A percentile compares a stretch with the other conserved stretches of the same genome.
Conservation (phyloP, 2,797 vertebrate genomes). For the Rhinichthys osculus region DNA sequence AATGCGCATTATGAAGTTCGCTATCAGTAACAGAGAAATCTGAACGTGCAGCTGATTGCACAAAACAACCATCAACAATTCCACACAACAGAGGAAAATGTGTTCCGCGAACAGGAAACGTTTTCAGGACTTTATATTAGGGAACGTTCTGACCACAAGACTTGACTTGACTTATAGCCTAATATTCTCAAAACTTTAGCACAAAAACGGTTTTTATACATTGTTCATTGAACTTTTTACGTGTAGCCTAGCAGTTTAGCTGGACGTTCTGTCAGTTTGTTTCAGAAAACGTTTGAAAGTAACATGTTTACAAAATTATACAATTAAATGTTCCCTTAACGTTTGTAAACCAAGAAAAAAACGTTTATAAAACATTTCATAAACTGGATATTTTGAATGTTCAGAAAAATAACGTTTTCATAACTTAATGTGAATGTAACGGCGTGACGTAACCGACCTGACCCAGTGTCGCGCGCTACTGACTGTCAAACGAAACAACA, state of each 20-base stretch:
- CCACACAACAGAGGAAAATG: background rate
- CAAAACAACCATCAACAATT: too few species aligned
- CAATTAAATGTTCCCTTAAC: background rate
- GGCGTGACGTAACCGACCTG: background rate
- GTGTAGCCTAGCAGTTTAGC: background rate
- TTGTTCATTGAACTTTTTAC: background rate
- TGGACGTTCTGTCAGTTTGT: background rate
- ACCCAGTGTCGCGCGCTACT: background rate
- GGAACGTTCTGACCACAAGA: too few species aligned
- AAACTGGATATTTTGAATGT: background rate
- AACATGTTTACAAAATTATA: background rate
- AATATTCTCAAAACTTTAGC: background rate
- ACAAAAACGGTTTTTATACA: too few species aligned
- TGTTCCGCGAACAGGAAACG: too few species aligned
- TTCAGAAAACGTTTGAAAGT: background rate
- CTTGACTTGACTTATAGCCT: too few species aligned
- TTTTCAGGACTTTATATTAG: too few species aligned
- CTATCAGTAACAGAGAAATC: too few species aligned
- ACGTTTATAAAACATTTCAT: background rate
- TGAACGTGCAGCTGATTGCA: too few species aligned
- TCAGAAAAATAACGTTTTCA: background rate
- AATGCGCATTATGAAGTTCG: too few species aligned
- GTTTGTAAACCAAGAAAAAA: background rate
- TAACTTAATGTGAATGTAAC: background rate
- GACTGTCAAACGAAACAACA: background rate